Evolutionary conservation across 2,888 invertebrate genomes (phyloP).

Genomic region (Epirrita christyi): DNA sequence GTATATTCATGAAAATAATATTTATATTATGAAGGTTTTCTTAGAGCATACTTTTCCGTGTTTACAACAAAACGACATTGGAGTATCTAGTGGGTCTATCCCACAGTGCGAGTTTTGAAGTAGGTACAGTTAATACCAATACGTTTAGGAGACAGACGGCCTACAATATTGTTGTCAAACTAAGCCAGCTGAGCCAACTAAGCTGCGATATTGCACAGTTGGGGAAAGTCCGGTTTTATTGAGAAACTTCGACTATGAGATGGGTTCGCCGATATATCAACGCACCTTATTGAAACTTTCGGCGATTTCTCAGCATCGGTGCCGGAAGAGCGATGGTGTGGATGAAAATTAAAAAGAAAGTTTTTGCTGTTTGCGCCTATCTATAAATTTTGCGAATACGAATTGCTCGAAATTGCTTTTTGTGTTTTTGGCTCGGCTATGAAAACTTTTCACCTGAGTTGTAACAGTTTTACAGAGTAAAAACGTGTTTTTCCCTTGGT

Average conservation of each 20-base stretch:
- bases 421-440: neutral
- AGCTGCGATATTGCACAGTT: slow-evolving; percentile 27
- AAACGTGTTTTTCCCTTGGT: no score
- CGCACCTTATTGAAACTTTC: slow-evolving; percentile 44
- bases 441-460: neutral
- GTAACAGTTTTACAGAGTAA: neutral
- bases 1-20: no score
- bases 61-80: no score
- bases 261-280: slow-evolving; percentile 42
- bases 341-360: slow-evolving; percentile 34
- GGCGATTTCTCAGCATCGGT: slow-evolving; percentile 33
- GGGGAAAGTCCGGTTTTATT: slow-evolving; percentile 40
- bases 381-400: slow-evolving; percentile 6
- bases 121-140: no score
- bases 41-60: no score
- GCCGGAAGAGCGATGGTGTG: slow-evolving; percentile 28
- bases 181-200: slow-evolving; percentile 9
- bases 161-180: neutral
- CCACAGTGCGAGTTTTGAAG: no score
- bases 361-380: slow-evolving; percentile 18
- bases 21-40: no score
- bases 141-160: no score
- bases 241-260: slow-evolving; percentile 41
- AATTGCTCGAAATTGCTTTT: slow-evolving; percentile 3
- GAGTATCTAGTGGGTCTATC: no score